Evolutionary conservation across 1,140 invertebrate species (phyloP), one percentile per base, ranked within the genome.

Genomic region (Tetragnatha versicolor): DNA sequence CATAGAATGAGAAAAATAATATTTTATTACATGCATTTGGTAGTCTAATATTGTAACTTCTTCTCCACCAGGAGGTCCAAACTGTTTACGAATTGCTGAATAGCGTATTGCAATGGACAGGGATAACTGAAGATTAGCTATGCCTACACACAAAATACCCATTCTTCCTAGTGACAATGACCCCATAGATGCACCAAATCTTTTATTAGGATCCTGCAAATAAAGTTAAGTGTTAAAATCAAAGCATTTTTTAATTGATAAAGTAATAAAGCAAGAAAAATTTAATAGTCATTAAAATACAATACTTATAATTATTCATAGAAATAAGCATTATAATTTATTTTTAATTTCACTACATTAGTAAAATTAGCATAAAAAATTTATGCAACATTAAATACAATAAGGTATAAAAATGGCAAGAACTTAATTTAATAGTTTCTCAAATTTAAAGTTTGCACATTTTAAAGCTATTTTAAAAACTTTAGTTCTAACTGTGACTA

Each of bases 1-100:
- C 51, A 12, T 53, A 9, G 7, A 53, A 53, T 9, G 51, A 20
- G 51, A 12, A 12, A 53, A 53, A 10, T 42, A 42, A 42, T 42
- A 42, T 17, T 42, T 42, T 17, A 42, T 76, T 80, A 88, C 87
- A 84, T 94, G 94, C 61, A 94, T 87, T 85, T 94, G 94, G 87
- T 98, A 98, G 85, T 98, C 95, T 66, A 98, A 87, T 55, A 98
- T 91, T 29, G 95, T 91, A 42, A 90, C 89, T 88, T 97, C 95
- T 86, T 84, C 84, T 47, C 77, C 83, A 22, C 90, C 86, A 2
- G 86, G 84, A 7, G 91, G 90, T 5, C 94, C 94, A 87, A 98
- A 98, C 87, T 98, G 97, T 85, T 90, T 92, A 49, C 97, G 88
- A 0, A 93, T 92, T 3, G 93, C 94, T 45, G 94, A 93, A 87